These are phyloP conservation scores for Ptychadena robeensis DNA, from an alignment of 2,797 vertebrate species.

Conservation along the genomic window DNA sequence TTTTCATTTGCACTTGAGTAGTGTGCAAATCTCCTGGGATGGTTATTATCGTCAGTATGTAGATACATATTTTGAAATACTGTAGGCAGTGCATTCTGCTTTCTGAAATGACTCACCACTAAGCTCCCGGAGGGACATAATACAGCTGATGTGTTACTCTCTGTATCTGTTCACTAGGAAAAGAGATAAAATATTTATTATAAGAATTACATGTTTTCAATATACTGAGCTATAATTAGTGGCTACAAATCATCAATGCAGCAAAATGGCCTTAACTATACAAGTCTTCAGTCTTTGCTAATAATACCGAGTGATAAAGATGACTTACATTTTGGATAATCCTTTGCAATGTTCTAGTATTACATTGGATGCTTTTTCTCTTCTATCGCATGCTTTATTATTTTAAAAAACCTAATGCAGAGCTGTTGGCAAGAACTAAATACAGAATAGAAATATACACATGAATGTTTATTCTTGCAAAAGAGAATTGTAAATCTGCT, in stretches of 20 bases:
- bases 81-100: neutral
- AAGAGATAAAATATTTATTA: conserved; percentile 15
- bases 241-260: neutral
- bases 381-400: neutral
- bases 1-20: neutral
- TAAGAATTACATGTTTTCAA: conserved; percentile 17
- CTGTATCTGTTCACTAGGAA: conserved; percentile 1
- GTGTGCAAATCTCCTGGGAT: conserved; percentile 1
- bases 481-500: too few relatives aligned
- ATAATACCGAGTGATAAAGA: neutral
- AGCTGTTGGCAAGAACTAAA: neutral
- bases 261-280: neutral
- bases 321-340: neutral
- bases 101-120: conserved; percentile 15
- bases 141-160: conserved; percentile 7
- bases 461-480: too few relatives aligned
- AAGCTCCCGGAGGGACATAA: conserved; percentile 11
- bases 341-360: neutral
- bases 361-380: neutral
- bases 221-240: conserved; percentile 11
- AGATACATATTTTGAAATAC: conserved; percentile 1
- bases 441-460: neutral
- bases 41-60: conserved; percentile 9
- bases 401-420: neutral
- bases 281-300: neutral